Conservation (phyloP, 2,113 vertebrate species). For the Amazona vittata region DNA sequence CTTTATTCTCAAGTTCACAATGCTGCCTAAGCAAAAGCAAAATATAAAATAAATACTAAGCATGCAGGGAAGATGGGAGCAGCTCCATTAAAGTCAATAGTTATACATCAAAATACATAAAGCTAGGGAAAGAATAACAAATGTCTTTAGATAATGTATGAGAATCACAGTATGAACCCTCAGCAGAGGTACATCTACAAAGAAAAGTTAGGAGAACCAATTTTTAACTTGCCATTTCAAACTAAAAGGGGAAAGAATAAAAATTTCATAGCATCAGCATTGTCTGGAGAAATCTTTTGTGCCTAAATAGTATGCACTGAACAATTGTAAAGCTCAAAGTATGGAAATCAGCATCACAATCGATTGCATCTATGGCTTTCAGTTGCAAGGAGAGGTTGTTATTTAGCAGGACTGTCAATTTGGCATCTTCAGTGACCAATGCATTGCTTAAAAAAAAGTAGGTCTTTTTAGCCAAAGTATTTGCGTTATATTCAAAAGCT, state of each 20-base stretch:
- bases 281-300: constrained; percentile 12
- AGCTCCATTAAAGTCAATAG: constrained; percentile 35
- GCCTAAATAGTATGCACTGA: not conserved
- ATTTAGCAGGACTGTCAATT: not conserved
- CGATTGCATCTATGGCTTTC: not conserved
- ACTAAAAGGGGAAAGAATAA: constrained; percentile 1
- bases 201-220: not conserved
- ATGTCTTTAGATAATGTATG: constrained; percentile 35
- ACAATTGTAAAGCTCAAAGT: not conserved
- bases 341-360: constrained; percentile 17
- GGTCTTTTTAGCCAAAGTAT: not conserved
- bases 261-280: not conserved
- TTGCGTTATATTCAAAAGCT: not conserved
- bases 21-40: not conserved
- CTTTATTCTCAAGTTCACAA: constrained; percentile 32
- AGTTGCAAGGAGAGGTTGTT: not conserved
- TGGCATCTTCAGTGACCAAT: not conserved
- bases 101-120: constrained; percentile 23
- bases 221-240: constrained; percentile 28
- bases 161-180: constrained; percentile 35
- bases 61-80: not conserved
- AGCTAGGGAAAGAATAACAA: constrained; percentile 5
- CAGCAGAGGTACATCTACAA: not conserved
- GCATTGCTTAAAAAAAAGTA: not conserved
- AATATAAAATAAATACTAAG: constrained; percentile 14